Conservation (phyloP, 2,113 vertebrate genomes). For the Gymnarchus niloticus region DNA sequence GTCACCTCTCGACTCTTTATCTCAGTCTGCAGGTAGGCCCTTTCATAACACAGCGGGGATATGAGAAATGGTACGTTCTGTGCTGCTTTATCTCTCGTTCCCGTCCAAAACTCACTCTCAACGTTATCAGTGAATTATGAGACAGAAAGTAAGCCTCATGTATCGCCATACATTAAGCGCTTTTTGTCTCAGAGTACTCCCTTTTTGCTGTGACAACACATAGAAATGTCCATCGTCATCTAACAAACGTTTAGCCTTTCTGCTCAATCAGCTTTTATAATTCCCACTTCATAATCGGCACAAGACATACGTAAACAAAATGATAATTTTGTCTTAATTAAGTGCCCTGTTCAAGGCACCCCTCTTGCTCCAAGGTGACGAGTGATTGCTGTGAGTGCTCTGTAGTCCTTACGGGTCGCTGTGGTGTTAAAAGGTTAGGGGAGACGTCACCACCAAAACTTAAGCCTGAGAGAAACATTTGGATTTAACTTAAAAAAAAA, state of each 20-base stretch:
- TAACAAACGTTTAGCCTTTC: slow-evolving; percentile 46
- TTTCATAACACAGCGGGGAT: slow-evolving; percentile 25
- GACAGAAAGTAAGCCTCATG: slow-evolving; percentile 38
- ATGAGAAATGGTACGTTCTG: slow-evolving; percentile 38
- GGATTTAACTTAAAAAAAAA: background rate
- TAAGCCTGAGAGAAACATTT: background rate
- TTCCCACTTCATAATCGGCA: slow-evolving; percentile 50
- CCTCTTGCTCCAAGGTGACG: slow-evolving; percentile 32
- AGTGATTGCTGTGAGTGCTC: background rate
- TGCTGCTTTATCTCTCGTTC: slow-evolving; percentile 33
- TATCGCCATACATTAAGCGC: slow-evolving; percentile 52
- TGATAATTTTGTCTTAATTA: slow-evolving; percentile 58
- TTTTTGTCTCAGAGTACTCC: slow-evolving; percentile 44
- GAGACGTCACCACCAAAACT: background rate
- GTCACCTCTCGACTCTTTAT: slow-evolving; percentile 63
- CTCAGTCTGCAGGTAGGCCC: slow-evolving; percentile 54
- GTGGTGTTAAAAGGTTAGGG: background rate
- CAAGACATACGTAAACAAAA: slow-evolving; percentile 51
- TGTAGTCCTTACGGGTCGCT: background rate
- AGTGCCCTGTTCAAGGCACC: slow-evolving; percentile 43
- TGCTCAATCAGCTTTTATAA: slow-evolving; percentile 59
- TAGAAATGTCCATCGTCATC: slow-evolving; percentile 26
- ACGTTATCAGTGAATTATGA: slow-evolving; percentile 68
- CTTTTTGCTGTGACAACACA: slow-evolving; percentile 35
- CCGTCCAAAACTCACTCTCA: slow-evolving; percentile 42